These are phyloP conservation scores for Xiphydria camelus DNA, from an alignment of 2,888 invertebrate species.

Conservation along the genomic window DNA sequence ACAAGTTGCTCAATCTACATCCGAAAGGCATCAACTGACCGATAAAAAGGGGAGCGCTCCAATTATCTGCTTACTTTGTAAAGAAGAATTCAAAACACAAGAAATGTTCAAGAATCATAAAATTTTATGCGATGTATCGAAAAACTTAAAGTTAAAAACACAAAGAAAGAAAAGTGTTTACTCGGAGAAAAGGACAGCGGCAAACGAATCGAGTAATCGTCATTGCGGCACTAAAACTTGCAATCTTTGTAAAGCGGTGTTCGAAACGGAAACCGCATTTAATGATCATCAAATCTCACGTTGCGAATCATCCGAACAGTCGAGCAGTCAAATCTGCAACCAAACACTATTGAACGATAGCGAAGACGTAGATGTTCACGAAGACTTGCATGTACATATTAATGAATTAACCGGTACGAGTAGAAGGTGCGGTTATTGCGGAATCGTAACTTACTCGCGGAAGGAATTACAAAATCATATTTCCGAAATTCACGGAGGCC, in stretches of 20 bases:
- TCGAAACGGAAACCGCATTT: neutral
- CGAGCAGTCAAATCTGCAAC: constrained; percentile 10
- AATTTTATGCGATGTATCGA: constrained; percentile 20
- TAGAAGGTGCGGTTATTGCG: constrained; percentile 40
- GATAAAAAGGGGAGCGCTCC: constrained; percentile 8
- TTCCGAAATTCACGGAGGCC: constrained; percentile 31
- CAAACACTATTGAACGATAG: constrained; percentile 7
- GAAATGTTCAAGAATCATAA: constrained; percentile 31
- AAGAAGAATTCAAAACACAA: constrained; percentile 18
- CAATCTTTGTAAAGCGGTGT: constrained; percentile 7
- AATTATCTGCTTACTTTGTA: constrained; percentile 21
- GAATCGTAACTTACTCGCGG: constrained; percentile 23
- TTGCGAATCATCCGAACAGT: neutral
- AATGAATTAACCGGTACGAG: constrained; percentile 4
- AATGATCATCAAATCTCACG: neutral
- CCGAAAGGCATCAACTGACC: constrained; percentile 10
- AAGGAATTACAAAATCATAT: constrained; percentile 43
- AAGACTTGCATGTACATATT: constrained; percentile 6
- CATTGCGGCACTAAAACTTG: neutral
- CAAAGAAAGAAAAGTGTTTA: neutral
- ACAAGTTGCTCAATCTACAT: neutral
- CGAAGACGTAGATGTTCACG: constrained; percentile 15
- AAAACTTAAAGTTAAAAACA: constrained; percentile 8
- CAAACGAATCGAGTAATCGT: neutral
- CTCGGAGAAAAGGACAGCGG: neutral